Evolutionary conservation across 2,113 vertebrate species (phyloP).

Genomic region (Budorcas taxicolor): DNA sequence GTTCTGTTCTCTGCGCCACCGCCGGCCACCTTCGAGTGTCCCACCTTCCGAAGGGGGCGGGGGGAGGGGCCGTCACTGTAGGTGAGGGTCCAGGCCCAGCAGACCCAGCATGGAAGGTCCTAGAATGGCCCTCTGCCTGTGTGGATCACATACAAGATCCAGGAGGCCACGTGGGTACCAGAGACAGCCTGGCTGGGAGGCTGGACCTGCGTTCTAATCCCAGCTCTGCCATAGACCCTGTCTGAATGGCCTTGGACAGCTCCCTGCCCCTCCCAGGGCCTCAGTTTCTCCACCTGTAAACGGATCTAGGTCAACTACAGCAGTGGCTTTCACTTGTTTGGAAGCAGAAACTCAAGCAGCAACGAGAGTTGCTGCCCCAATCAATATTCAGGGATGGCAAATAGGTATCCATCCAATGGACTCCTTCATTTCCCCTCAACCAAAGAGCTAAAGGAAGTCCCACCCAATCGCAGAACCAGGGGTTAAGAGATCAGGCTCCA

Average conservation of each 20-base stretch:
- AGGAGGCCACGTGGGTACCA: not conserved
- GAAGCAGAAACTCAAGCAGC: not conserved
- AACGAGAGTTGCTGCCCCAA: not conserved
- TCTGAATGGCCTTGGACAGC: not conserved
- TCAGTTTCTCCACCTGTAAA: not conserved
- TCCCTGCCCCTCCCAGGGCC: not conserved
- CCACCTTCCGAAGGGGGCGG: fast-evolving
- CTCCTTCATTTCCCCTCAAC: not conserved
- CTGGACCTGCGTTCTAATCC: not conserved
- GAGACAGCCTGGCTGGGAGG: not conserved
- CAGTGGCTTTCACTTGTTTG: not conserved
- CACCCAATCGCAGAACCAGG: not conserved
- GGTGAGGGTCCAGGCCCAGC: not conserved
- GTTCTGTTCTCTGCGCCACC: not conserved
- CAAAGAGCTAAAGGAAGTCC: not conserved
- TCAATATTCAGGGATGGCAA: not conserved
- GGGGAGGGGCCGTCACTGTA: not conserved
- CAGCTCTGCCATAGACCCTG: not conserved
- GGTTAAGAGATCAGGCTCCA: not conserved
- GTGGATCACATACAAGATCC: not conserved
- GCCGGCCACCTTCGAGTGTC: not conserved
- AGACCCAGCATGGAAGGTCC: not conserved
- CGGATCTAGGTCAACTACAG: not conserved
- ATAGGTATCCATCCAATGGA: fast-evolving
- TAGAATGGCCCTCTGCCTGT: not conserved